phyloP scores from a whole-genome alignment of 2,888 invertebrate species.

The Drosophila hawaiiensis region DNA sequence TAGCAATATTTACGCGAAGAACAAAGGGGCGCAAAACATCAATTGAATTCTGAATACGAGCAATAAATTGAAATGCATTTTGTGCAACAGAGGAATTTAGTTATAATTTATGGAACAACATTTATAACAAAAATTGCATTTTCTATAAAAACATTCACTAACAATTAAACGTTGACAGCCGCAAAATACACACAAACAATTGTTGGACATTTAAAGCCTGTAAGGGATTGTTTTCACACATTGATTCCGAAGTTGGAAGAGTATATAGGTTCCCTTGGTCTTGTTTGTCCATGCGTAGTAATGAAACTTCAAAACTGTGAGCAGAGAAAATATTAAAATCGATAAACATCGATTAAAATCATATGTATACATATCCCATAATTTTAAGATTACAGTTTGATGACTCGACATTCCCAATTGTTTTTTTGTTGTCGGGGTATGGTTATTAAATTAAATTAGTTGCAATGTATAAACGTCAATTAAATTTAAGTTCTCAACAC shows the following conservation, averaged over 20 bases:
- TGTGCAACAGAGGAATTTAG: slow-evolving; percentile 44
- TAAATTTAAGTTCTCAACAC: slow-evolving; percentile 21
- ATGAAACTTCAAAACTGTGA: background rate
- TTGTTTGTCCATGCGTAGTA: background rate
- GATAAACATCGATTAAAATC: background rate
- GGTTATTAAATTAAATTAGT: slow-evolving; percentile 17
- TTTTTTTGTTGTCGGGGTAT: accelerated
- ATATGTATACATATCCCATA: accelerated
- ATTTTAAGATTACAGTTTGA: accelerated
- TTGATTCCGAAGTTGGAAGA: background rate
- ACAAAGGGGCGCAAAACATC: slow-evolving; percentile 51
- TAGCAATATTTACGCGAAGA: slow-evolving; percentile 52
- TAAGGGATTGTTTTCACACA: background rate
- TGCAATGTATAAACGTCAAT: slow-evolving; percentile 19
- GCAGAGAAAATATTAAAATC: background rate
- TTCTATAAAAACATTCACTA: slow-evolving; percentile 56
- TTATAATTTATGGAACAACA: slow-evolving; percentile 64
- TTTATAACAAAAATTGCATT: slow-evolving; percentile 42
- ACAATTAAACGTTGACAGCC: slow-evolving; percentile 60
- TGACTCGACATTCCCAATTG: background rate
- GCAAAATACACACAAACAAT: background rate
- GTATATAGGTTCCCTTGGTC: background rate
- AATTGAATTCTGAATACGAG: slow-evolving; percentile 66
- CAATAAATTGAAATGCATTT: slow-evolving; percentile 61
- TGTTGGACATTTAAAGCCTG: slow-evolving; percentile 8